Conservation (phyloP, 1,140 invertebrate genomes). For the Andricus grossulariae region DNA sequence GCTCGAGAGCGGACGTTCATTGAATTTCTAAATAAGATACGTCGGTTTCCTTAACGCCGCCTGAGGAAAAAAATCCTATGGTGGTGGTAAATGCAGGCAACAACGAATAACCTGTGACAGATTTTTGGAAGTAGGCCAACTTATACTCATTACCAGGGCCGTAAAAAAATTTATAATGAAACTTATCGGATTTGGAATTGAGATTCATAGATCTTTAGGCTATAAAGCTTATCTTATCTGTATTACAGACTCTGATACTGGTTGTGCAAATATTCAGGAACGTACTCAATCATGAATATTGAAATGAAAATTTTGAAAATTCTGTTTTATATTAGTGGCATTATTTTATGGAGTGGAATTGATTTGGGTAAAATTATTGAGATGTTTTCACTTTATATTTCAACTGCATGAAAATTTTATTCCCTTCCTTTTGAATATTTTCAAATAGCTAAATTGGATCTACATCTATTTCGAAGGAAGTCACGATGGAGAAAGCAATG, state of each 20-base stretch:
- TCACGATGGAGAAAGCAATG: conserved; percentile 20
- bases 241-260: too few species aligned
- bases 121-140: background rate
- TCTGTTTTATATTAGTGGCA: too few species aligned
- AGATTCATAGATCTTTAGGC: too few species aligned
- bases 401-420: background rate
- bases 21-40: conserved; percentile 49
- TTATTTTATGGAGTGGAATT: too few species aligned
- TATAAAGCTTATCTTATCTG: too few species aligned
- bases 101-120: background rate
- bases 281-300: too few species aligned
- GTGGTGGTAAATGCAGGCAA: conserved; percentile 1
- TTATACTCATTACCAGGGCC: background rate
- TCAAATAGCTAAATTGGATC: conserved; percentile 1
- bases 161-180: background rate
- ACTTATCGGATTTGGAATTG: too few species aligned
- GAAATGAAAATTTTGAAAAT: too few species aligned
- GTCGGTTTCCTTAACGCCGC: conserved; percentile 13
- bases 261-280: too few species aligned
- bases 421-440: conserved; percentile 12
- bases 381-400: background rate
- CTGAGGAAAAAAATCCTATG: background rate
- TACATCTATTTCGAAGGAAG: conserved; percentile 18
- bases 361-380: too few species aligned
- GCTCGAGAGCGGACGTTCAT: conserved; percentile 39